Evolutionary conservation across 2,113 vertebrate genomes (phyloP), one percentile per base, ranked within the genome.

Genomic region (Galemys pyrenaicus): DNA sequence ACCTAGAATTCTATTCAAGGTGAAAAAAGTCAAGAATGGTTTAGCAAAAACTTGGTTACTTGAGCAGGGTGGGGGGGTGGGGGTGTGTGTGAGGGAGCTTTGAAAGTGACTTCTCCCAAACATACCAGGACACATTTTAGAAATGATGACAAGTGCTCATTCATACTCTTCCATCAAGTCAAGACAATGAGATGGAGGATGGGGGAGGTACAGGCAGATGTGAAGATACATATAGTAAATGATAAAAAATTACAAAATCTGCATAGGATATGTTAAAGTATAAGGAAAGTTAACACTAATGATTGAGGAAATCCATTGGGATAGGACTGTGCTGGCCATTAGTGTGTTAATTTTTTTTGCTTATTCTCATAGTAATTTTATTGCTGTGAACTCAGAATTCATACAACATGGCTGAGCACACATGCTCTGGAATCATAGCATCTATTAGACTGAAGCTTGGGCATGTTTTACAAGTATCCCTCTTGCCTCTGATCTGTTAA

Each of bases 1-100:
- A 46, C 44, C 73, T 77, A 60, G 32, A 46, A 64, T 81, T 92
- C 74, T 51, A 46, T 32, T 93, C 32, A 37, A 91, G 60, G 49
- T 62, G 17, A 77, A 64, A 49, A 54, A 60, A 54, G 67, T 39
- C 44, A 65, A 58, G 11, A 30, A n/a, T 41, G 7, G 30, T 74
- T 37, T 74, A 41, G 74, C 54, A 16, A 79, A 58, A 84, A 56
- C 46, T 5, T 44, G 73, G 71, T 13, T 58, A n/a, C 28, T 67
- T 20, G 37, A 44, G n/a, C n/a, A n/a, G n/a, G n/a, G n/a, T n/a
- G n/a, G n/a, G n/a, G n/a, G n/a, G n/a, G n/a, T n/a, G n/a, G n/a
- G 32, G 9, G n/a, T 0, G 24, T 4, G 8, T 24, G 56, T 0
- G 2, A 20, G 26, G 41, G 13, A 41, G 24, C 24, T 58, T 32